Conservation (phyloP, 2,113 vertebrate species). For the Lophura nycthemera region DNA sequence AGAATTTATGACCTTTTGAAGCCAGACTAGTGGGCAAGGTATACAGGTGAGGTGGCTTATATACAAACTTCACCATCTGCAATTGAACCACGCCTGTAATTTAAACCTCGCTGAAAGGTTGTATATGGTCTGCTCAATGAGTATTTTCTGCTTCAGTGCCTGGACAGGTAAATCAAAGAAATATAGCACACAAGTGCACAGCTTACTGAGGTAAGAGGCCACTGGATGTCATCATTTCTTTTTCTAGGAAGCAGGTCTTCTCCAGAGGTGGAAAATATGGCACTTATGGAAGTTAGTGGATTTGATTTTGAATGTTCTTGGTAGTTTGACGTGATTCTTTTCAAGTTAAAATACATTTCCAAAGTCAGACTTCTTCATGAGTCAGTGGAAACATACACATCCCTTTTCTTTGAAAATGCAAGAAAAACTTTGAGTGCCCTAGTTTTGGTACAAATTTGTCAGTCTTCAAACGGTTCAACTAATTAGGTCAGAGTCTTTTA, state of each 20-base stretch:
- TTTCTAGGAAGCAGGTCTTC: not conserved
- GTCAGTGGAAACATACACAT: slow-evolving; percentile 57
- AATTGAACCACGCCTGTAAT: not conserved
- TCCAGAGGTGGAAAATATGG: slow-evolving; percentile 22
- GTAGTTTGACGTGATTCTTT: slow-evolving; percentile 27
- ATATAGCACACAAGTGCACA: not conserved
- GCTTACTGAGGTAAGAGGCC: not conserved
- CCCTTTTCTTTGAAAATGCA: slow-evolving; percentile 4
- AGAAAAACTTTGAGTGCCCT: not conserved
- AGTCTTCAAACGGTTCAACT: slow-evolving; percentile 4
- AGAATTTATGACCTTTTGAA: not conserved
- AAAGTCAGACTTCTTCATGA: slow-evolving; percentile 41
- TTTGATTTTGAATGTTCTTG: not conserved
- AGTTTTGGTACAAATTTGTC: slow-evolving; percentile 19
- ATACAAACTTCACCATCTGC: not conserved
- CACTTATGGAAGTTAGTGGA: not conserved
- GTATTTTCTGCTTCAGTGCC: not conserved
- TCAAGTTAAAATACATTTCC: slow-evolving; percentile 51
- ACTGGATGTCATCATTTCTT: slow-evolving; percentile 53
- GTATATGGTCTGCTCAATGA: not conserved
- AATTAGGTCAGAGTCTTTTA: not conserved
- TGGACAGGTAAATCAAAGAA: not conserved
- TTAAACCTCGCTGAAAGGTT: not conserved
- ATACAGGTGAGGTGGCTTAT: not conserved
- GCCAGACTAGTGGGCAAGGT: not conserved